Evolutionary conservation across 2,888 invertebrate genomes (phyloP), one percentile per base, ranked within the genome.

Genomic region (Ypsolopha scabrella): DNA sequence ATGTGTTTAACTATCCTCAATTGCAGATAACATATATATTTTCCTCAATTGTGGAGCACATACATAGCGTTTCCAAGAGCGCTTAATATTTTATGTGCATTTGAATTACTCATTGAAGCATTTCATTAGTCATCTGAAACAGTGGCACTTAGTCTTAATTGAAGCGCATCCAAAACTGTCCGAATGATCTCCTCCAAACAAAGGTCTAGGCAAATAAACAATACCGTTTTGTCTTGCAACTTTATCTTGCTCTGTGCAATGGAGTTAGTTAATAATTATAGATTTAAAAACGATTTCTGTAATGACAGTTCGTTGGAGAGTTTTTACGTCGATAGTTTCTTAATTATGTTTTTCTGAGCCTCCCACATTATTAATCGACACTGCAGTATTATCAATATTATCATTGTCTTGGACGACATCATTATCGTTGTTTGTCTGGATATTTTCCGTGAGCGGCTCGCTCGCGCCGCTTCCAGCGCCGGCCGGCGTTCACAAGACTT

Each of bases 381-480:
- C 41, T 47, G 47, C 63, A 60, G 59, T 57, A 67, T 68, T 75
- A 73, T 74, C 66, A n/a, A n/a, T n/a, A n/a, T 38, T 41, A 67
- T 68, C 47, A 34, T 50, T 69, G 62, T 66, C 58, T 70, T 70
- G 66, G 68, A 49, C 64, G 63, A 64, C 66, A 66, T 57, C 63
- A 74, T 73, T 80, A 77, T 75, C 74, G 69, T 72, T 80, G 79
- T 80, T 80, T 80, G 81, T 78, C 71, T 78, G 76, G 69, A 72
- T 69, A 71, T 79, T 82, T 80, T 76, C 78, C 79, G 74, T 69
- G 71, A 73, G 45, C 24, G 49, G 41, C 53, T 53, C 46, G 79
- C 68, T 66, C 64, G 70, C 69, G 70, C 73, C 54, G 74, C 72
- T 65, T 70, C 68, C 70, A 72, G 68, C 67, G 79, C 81, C 81